Evolutionary conservation across 2,888 invertebrate genomes (phyloP), one percentile per base, ranked within the genome.

Genomic region (Lysandra bellargus): DNA sequence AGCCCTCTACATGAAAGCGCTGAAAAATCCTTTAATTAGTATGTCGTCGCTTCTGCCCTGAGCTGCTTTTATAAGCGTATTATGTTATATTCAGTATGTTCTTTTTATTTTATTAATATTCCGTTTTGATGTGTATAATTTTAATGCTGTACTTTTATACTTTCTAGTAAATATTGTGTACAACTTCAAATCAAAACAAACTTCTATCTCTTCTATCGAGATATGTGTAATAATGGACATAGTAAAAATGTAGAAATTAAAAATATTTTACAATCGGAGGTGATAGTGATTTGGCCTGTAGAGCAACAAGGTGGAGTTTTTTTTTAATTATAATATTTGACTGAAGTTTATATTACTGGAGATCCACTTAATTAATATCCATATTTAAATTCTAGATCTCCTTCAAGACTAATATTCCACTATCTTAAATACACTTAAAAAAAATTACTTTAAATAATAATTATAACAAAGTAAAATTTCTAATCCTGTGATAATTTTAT

Each of bases 21-120:
- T 76, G 53, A 53, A 76, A 76, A 76, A 76, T 53, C 76, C 76
- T 76, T 76, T 76, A 76, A 76, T 76, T 76, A 76, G 76, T 23
- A 76, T 49, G 49, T 30, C 76, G 53, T 49, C 53, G 76, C 76
- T 76, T 30, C 76, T 49, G 76, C 57, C 30, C 30, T 33, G 49
- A 49, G 76, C 75, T 64, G 64, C 69, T 69, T 69, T 69, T 69
- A 14, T 33, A 69, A 69, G 14, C 33, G 69, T 69, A 33, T 30
- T 7, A 64, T 30, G 64, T 44, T 23, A 30, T 30, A 9, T 23
- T 64, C 30, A 30, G 7, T 69, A 69, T 14, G 69, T 14, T 12
- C 4, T 33, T 69, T 69, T 69, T 14, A 14, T 69, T 33, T 14
- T 12, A 33, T 69, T 69, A 12, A 30, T 69, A 12, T 14, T 69